Evolutionary conservation across 2,113 vertebrate genomes (phyloP), one percentile per base, ranked within the genome.

Genomic region (Shinisaurus crocodilurus): DNA sequence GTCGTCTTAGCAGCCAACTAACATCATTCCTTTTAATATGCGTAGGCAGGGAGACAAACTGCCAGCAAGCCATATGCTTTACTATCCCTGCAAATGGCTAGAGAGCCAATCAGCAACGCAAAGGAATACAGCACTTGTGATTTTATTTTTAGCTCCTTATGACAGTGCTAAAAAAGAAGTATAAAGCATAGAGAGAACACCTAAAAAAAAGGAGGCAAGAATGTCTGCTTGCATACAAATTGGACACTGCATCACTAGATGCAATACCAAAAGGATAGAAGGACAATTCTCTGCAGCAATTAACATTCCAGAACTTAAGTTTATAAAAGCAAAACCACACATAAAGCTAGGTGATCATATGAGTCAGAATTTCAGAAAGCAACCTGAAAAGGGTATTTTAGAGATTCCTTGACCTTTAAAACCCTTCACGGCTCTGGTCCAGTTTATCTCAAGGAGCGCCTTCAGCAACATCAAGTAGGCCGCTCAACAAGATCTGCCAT

Each of bases 11-110:
- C 82, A 88, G n/a, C 37, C 88, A 85, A 50, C 67, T 85, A 84
- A 93, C 80, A 57, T 1, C 40, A 70, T 91, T 87, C 82, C 27
- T 90, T 86, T 90, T 85, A 90, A 93, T 91, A 90, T 67, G 90
- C 80, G 79, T 63, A 90, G 91, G 80, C 27, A 94, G 80, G 84
- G 72, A 92, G 40, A 92, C n/a, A 93, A 32, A 93, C 1, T 48
- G 74, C 90, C 87, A 94, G 72, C 29, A 92, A 91, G 82, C 40
- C 65, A 54, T 0, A 89, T 84, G 48, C 15, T 89, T 86, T 86
- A 54, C 74, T 91, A 90, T 20, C 72, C 82, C 54, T 94, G 87
- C 0, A 85, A 95, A 91, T 57, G 48, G 63, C 63, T 70, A 63
- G 50, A 25, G 82, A 90, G 69, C 90, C 86, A 91, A 94, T 54